Base-by-base conservation (phyloP, 2,113 vertebrate genomes). In the Apeltes quadracus region DNA sequence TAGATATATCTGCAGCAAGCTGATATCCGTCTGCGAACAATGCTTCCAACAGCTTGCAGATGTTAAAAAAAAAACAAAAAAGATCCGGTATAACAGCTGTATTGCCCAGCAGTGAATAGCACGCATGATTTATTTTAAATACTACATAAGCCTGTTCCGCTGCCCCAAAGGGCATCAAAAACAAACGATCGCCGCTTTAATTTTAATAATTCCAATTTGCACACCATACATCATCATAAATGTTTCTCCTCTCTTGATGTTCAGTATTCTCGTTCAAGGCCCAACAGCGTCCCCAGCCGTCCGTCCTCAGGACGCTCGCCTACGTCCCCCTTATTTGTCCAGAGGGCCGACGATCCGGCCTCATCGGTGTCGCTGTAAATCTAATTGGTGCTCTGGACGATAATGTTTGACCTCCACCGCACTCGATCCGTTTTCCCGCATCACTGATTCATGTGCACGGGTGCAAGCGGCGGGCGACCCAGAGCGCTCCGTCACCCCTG, bases 381-480 rank as follows among this genome's bases (percentile, higher is more conserved):
- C 68, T 73, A 44, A 80, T 74, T 78, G 83, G 72, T 80, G 58
- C 50, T 69, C 73, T 61, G 48, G 63, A 76, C 69, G 72, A 87
- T 77, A 67, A 78, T 72, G 61, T 85, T 81, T 92, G 86, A 84
- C 80, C 76, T 84, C 69, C 73, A 54, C 76, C 77, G 25, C 66
- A 34, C 67, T 69, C 29, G 72, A 74, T n/a, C 66, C 14, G 62
- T 57, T 77, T 66, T 55, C 54, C 70, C 68, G 78, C 61, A 75
- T 74, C 48, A 23, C 20, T 84, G 85, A 90, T 89, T 88, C 76
- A 85, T 74, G 66, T 61, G 70, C 84, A 76, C 71, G 81, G 76
- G 84, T 85, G 73, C 76, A 59, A 69, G 68, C 34, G 58, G 39
- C 57, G 32, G 76, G 72, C 43, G 69, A 79, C 81, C 62, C 72